Evolutionary conservation across 2,797 vertebrate species (phyloP).

Genomic region (Lithobates sylvaticus): DNA sequence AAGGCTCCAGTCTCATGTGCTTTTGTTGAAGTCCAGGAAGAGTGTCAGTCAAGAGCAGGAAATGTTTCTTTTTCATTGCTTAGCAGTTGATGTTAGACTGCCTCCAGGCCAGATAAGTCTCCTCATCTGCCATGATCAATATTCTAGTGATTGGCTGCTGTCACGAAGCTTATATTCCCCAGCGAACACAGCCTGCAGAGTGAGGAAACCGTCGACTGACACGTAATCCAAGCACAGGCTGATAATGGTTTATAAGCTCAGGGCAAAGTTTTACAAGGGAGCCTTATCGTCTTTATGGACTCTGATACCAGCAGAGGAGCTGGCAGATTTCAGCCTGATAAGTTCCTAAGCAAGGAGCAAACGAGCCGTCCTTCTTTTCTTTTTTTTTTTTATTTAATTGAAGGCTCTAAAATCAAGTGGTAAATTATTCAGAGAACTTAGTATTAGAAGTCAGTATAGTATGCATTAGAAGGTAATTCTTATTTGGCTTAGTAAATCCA

Average conservation of each 20-base stretch:
- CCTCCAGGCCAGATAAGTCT: slow-evolving; percentile 67
- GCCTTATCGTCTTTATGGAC: slow-evolving; percentile 71
- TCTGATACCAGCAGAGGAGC: slow-evolving; percentile 66
- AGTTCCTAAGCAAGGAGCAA: slow-evolving; percentile 69
- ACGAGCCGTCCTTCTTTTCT: neutral
- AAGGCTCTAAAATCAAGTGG: neutral
- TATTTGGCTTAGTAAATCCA: neutral
- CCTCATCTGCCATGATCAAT: slow-evolving; percentile 67
- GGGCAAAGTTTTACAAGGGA: slow-evolving; percentile 79
- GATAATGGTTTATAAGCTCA: slow-evolving; percentile 69
- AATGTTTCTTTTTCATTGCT: slow-evolving; percentile 62
- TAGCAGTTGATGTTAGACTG: slow-evolving; percentile 60
- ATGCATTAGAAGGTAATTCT: slow-evolving; percentile 22
- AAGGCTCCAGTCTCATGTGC: neutral
- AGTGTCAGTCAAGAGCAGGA: slow-evolving; percentile 46
- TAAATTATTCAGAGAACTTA: slow-evolving; percentile 45
- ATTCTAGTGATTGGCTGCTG: slow-evolving; percentile 73
- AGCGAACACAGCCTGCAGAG: slow-evolving; percentile 50
- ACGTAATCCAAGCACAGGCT: slow-evolving; percentile 65
- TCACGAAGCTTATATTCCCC: slow-evolving; percentile 65
- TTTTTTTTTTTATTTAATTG: slow-evolving; percentile 35
- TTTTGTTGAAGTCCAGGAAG: slow-evolving; percentile 2
- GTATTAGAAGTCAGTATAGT: neutral
- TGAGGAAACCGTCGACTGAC: slow-evolving; percentile 65
- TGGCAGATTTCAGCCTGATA: slow-evolving; percentile 72